Conservation (phyloP, 1,140 invertebrate species). For the Drusus annulatus region DNA sequence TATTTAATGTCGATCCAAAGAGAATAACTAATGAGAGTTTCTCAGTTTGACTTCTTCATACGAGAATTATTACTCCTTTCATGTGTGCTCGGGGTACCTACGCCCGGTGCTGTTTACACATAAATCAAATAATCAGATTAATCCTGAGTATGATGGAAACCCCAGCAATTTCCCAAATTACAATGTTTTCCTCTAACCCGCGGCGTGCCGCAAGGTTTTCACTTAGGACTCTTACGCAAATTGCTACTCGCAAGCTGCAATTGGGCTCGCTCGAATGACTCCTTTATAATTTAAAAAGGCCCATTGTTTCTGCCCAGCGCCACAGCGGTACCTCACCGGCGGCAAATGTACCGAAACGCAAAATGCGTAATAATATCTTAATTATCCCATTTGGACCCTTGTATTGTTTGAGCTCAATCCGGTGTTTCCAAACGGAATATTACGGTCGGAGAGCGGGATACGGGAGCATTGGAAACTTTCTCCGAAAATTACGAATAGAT, state of each 20-base stretch:
- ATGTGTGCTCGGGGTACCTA: no score
- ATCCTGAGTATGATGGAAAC: not conserved
- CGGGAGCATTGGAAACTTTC: not conserved
- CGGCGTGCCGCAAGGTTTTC: no score
- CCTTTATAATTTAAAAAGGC: constrained; percentile 10
- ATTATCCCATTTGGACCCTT: not conserved
- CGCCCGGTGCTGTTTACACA: not conserved
- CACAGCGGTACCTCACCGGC: not conserved
- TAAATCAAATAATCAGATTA: not conserved
- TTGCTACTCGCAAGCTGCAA: no score
- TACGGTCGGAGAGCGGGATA: not conserved
- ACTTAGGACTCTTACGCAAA: no score
- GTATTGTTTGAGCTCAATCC: constrained; percentile 22
- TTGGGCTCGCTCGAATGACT: not conserved
- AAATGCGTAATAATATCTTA: constrained; percentile 12
- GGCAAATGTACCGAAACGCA: constrained; percentile 5
- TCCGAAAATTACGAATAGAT: constrained; percentile 4
- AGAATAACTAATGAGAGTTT: no score
- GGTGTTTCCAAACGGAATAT: constrained; percentile 19
- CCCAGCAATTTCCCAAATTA: no score
- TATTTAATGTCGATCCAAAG: not conserved
- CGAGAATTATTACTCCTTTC: no score
- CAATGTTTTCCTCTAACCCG: no score
- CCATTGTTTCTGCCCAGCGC: not conserved
- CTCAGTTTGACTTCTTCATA: no score